Conservation (phyloP, 2,888 invertebrate genomes). For the Lasioglossum vierecki region DNA sequence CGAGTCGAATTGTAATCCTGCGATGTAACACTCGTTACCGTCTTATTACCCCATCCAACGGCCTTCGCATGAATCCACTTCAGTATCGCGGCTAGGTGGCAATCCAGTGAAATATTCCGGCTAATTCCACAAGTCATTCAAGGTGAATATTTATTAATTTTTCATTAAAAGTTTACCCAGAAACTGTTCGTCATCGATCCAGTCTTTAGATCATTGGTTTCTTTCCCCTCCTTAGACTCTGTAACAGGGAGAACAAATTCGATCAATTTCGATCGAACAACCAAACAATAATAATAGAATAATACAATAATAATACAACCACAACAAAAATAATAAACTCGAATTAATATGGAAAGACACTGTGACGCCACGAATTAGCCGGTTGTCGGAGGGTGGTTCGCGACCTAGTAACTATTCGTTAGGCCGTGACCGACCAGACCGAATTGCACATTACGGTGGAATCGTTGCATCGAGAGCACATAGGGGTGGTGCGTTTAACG, state of each 20-base stretch:
- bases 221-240: no score
- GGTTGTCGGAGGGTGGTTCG: slow-evolving; percentile 2
- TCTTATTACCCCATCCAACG: background rate
- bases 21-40: slow-evolving; percentile 16
- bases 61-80: background rate
- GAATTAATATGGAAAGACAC: no score
- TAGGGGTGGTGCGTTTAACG: slow-evolving; percentile 31
- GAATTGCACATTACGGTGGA: slow-evolving; percentile 25
- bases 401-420: slow-evolving; percentile 39
- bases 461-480: slow-evolving; percentile 17
- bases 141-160: no score
- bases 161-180: no score
- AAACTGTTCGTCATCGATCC: no score
- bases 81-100: background rate
- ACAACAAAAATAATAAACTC: no score
- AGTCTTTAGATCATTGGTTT: no score
- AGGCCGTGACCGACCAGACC: background rate
- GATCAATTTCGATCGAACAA: no score
- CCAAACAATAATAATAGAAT: no score
- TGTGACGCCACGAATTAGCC: background rate
- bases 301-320: no score
- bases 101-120: background rate
- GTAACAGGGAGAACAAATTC: no score
- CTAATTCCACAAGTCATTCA: background rate
- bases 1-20: background rate